Conservation (phyloP, 2,888 invertebrate genomes). For the Pachliopta kotzebuea region DNA sequence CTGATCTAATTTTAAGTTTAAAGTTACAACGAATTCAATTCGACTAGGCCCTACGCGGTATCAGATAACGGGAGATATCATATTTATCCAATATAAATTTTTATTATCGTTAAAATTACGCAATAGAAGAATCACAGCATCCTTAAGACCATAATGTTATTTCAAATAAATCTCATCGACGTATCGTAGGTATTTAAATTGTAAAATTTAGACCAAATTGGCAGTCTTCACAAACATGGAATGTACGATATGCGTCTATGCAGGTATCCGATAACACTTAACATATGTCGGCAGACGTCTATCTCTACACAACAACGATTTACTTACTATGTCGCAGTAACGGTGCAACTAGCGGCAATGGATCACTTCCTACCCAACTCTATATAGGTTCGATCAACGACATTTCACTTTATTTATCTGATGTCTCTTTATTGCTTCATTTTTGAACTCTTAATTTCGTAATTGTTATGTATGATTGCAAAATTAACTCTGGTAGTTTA, state of each 20-base stretch:
- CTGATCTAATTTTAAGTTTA: conserved; percentile 48
- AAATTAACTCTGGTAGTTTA: not conserved
- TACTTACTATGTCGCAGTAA: conserved; percentile 62
- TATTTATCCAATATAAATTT: conserved; percentile 41
- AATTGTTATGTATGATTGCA: not conserved
- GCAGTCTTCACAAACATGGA: conserved; percentile 81
- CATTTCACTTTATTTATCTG: conserved; percentile 13
- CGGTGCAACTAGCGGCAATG: conserved; percentile 62
- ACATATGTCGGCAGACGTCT: conserved; percentile 70
- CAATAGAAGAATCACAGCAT: conserved; percentile 81
- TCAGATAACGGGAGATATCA: conserved; percentile 65
- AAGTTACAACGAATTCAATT: conserved; percentile 77
- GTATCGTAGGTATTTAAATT: conserved; percentile 75
- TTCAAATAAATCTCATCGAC: conserved; percentile 77
- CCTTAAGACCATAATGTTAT: conserved; percentile 78
- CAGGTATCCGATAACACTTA: conserved; percentile 78
- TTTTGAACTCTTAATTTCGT: conserved; percentile 2
- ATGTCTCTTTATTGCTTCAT: conserved; percentile 1
- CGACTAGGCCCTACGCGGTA: conserved; percentile 76
- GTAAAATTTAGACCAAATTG: conserved; percentile 81
- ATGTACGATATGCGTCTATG: conserved; percentile 81
- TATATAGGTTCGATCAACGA: conserved; percentile 25
- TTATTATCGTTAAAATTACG: conserved; percentile 71
- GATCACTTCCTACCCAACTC: conserved; percentile 38
- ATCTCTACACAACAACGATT: conserved; percentile 75